phyloP scores from a whole-genome alignment of 1,140 invertebrate species.

The Anastrepha ludens region DNA sequence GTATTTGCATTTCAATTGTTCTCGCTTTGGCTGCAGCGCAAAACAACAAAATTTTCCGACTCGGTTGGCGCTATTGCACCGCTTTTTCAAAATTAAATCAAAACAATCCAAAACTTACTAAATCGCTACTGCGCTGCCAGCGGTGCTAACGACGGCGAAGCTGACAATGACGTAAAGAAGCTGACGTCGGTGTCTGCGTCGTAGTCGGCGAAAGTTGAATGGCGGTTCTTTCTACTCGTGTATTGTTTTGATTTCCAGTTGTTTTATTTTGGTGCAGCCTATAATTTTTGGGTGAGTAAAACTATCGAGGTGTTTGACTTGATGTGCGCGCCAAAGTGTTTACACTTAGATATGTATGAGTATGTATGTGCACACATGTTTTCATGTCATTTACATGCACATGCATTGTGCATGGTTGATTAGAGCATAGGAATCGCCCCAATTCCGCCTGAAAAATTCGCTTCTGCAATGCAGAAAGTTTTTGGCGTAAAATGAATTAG shows the following conservation, averaged over 20 bases:
- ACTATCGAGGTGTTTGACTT: slow-evolving; percentile 3
- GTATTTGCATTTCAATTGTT: background rate
- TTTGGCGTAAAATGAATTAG: background rate
- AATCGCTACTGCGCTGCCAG: background rate
- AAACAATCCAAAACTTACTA: slow-evolving; percentile 32
- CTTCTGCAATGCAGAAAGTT: background rate
- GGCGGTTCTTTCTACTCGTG: slow-evolving; percentile 23
- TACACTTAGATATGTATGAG: background rate
- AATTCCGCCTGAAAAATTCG: background rate
- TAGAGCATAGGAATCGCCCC: background rate
- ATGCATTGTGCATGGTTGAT: background rate
- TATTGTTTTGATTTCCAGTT: slow-evolving; percentile 39
- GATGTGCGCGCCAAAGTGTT: slow-evolving; percentile 22
- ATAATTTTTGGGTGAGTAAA: background rate
- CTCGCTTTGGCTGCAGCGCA: background rate
- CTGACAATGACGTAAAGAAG: background rate
- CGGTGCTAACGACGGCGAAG: background rate
- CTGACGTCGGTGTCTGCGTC: background rate
- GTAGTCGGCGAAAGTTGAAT: background rate
- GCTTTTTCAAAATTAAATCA: slow-evolving; percentile 48
- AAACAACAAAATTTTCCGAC: background rate
- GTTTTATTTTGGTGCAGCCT: slow-evolving; percentile 1
- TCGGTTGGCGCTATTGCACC: background rate
- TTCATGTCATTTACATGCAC: no score
- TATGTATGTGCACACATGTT: background rate